These are phyloP conservation scores for Yponomeuta cagnagella DNA, from an alignment of 2,888 invertebrate species.

Conservation along the genomic window DNA sequence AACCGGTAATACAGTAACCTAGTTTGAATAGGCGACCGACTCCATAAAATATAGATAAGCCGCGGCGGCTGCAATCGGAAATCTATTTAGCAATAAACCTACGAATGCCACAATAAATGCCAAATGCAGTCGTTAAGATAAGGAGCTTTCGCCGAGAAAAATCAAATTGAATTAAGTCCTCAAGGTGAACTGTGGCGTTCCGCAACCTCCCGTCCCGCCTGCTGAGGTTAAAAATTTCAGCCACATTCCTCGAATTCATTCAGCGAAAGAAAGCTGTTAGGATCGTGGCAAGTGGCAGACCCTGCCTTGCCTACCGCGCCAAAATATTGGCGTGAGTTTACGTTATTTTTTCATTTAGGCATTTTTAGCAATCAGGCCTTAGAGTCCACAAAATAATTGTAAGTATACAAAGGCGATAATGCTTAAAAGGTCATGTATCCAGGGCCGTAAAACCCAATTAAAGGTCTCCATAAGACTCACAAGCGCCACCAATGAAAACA, in stretches of 20 bases:
- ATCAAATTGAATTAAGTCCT: background rate
- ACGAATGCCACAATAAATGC: background rate
- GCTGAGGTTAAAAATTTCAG: background rate
- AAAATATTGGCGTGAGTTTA: too few relatives aligned
- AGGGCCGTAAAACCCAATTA: too few relatives aligned
- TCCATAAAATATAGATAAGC: slow-evolving; percentile 1
- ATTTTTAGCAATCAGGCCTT: too few relatives aligned
- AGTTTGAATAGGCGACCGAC: background rate
- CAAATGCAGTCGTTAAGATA: background rate
- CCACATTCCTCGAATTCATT: background rate
- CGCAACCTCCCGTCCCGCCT: background rate
- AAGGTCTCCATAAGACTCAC: too few relatives aligned
- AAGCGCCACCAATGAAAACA: too few relatives aligned
- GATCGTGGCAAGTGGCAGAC: too few relatives aligned
- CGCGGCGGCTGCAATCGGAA: background rate
- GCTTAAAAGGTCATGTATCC: too few relatives aligned
- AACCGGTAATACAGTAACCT: background rate
- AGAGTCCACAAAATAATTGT: too few relatives aligned
- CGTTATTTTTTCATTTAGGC: too few relatives aligned
- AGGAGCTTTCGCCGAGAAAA: background rate
- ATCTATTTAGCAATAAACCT: background rate
- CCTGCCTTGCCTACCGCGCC: too few relatives aligned
- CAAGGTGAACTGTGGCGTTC: background rate
- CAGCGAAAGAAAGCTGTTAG: too few relatives aligned
- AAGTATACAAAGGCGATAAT: background rate